These are phyloP conservation scores for Brienomyrus longianalis DNA, from an alignment of 2,113 vertebrate genomes.

Conservation along the genomic window DNA sequence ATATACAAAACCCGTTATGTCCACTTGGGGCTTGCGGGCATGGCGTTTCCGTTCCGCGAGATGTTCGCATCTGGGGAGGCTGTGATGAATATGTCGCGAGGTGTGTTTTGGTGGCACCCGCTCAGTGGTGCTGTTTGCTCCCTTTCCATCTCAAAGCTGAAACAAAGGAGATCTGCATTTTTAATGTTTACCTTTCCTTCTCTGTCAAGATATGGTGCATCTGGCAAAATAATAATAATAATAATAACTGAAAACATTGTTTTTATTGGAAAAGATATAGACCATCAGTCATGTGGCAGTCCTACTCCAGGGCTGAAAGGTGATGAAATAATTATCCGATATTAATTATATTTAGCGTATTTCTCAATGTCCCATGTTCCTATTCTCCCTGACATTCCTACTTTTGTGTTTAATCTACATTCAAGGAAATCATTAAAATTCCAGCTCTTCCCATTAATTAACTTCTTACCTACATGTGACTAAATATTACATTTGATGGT, in stretches of 20 bases:
- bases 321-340: not conserved
- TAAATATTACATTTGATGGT: constrained; percentile 61
- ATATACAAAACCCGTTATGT: not conserved
- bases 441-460: constrained; percentile 58
- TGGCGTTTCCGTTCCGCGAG: not conserved
- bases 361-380: not conserved
- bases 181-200: constrained; percentile 4
- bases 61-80: not conserved
- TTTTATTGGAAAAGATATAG: not conserved
- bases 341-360: not conserved
- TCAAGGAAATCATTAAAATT: constrained; percentile 23
- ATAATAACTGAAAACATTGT: not conserved
- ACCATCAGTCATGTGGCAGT: not conserved
- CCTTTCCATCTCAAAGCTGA: not conserved
- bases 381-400: not conserved
- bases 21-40: not conserved
- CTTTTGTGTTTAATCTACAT: constrained; percentile 14
- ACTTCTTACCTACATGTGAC: constrained; percentile 52
- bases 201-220: not conserved
- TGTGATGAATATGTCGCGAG: not conserved
- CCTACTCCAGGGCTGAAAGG: not conserved
- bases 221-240: not conserved
- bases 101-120: not conserved
- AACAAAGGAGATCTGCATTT: constrained; percentile 30
- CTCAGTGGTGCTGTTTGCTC: not conserved